A percentile compares a stretch with the other conserved stretches of the same genome.
Evolutionary conservation across 2,797 vertebrate species (phyloP).

Genomic region (Chlorospingus flavigularis): DNA sequence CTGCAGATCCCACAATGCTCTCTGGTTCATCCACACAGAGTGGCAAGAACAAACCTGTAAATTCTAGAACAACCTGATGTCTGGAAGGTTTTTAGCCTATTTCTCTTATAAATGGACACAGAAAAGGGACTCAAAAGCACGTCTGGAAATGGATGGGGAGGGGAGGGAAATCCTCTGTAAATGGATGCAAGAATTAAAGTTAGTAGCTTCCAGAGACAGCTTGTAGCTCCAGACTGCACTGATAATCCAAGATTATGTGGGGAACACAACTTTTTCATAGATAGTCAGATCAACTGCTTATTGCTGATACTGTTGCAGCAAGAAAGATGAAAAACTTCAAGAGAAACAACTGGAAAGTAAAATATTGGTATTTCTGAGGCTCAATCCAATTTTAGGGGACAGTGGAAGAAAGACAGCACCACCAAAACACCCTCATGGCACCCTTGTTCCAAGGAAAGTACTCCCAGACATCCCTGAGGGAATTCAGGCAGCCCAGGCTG

Average conservation of each 20-base stretch:
- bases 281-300: not conserved
- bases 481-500: not conserved
- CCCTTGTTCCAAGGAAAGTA: not conserved
- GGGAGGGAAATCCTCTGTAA: not conserved
- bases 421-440: not conserved
- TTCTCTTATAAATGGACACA: not conserved
- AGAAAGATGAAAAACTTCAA: not conserved
- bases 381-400: not conserved
- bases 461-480: not conserved
- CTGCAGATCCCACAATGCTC: not conserved
- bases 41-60: not conserved
- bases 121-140: not conserved
- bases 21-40: conserved; percentile 30
- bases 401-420: not conserved
- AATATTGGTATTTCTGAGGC: not conserved
- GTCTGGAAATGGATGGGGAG: not conserved
- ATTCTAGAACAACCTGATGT: not conserved
- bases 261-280: not conserved
- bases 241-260: not conserved
- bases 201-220: not conserved
- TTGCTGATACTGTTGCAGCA: not conserved
- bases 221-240: not conserved
- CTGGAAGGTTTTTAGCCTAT: not conserved
- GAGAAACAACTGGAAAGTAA: not conserved
- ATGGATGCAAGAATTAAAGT: not conserved